These are phyloP conservation scores for Delia radicum DNA, from an alignment of 1,140 invertebrate species.

Conservation along the genomic window DNA sequence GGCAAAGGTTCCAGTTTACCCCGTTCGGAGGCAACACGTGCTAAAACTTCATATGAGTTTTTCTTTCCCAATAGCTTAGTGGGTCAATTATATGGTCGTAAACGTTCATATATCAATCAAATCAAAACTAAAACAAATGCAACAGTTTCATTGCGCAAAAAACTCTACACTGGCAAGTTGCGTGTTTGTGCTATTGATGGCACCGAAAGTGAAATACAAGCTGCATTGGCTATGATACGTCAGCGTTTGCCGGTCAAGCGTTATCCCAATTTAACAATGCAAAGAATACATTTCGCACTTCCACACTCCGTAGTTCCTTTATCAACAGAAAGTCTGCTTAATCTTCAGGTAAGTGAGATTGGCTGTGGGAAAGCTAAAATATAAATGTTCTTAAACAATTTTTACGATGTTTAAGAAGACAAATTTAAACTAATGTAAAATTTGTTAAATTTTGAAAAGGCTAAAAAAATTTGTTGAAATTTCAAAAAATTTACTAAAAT, in stretches of 20 bases:
- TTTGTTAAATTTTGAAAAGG: no score
- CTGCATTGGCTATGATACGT: slow-evolving; percentile 79
- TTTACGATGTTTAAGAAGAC: slow-evolving; percentile 26
- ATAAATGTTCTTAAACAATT: no score
- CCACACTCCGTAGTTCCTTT: slow-evolving; percentile 55
- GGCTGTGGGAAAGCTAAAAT: no score
- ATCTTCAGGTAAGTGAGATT: slow-evolving; percentile 44
- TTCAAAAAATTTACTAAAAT: no score
- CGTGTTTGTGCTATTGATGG: slow-evolving; percentile 86
- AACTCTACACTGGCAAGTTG: slow-evolving; percentile 68
- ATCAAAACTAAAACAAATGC: slow-evolving; percentile 79
- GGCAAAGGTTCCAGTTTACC: slow-evolving; percentile 54
- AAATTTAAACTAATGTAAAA: slow-evolving; percentile 28
- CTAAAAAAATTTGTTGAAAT: no score
- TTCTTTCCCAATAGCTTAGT: slow-evolving; percentile 76
- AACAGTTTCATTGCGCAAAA: slow-evolving; percentile 74
- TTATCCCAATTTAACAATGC: slow-evolving; percentile 77
- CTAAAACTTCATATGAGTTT: slow-evolving; percentile 68
- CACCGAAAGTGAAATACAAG: slow-evolving; percentile 71
- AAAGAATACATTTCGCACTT: slow-evolving; percentile 69
- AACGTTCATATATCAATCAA: slow-evolving; percentile 76
- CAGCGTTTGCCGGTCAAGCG: slow-evolving; percentile 78
- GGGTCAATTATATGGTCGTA: slow-evolving; percentile 83
- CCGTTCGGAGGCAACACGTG: slow-evolving; percentile 46
- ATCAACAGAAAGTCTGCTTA: slow-evolving; percentile 47